Conservation (phyloP, 2,797 vertebrate genomes). For the Enoplosus armatus region DNA sequence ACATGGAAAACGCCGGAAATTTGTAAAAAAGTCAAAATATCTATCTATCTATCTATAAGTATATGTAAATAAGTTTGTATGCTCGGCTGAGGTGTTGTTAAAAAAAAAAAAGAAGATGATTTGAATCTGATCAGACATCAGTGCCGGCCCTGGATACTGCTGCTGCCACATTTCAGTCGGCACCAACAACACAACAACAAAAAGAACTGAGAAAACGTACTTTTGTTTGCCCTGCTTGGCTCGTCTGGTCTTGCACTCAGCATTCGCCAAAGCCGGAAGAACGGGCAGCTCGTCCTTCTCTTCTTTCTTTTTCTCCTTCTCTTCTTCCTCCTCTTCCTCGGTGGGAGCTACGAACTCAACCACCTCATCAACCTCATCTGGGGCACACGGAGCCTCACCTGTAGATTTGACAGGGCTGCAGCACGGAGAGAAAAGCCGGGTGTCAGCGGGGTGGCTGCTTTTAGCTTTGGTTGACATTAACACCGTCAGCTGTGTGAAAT, state of each 20-base stretch:
- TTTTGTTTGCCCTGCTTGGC: background rate
- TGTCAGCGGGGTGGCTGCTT: background rate
- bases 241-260: background rate
- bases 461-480: background rate
- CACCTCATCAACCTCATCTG: background rate
- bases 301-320: background rate
- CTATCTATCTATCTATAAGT: too few species aligned
- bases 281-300: background rate
- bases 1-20: too few species aligned
- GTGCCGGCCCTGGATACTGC: too few species aligned
- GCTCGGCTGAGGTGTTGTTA: too few species aligned
- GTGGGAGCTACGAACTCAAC: background rate
- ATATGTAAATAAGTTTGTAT: too few species aligned
- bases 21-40: too few species aligned
- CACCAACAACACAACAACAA: too few species aligned
- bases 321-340: background rate
- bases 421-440: background rate
- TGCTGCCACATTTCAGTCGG: too few species aligned
- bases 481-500: background rate
- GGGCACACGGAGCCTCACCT: background rate
- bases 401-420: background rate
- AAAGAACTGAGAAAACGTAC: background rate
- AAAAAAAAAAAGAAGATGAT: too few species aligned
- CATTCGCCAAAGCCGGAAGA: background rate
- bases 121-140: too few species aligned